Base-by-base conservation (phyloP, 2,797 vertebrate species). In the Cottoperca gobio region DNA sequence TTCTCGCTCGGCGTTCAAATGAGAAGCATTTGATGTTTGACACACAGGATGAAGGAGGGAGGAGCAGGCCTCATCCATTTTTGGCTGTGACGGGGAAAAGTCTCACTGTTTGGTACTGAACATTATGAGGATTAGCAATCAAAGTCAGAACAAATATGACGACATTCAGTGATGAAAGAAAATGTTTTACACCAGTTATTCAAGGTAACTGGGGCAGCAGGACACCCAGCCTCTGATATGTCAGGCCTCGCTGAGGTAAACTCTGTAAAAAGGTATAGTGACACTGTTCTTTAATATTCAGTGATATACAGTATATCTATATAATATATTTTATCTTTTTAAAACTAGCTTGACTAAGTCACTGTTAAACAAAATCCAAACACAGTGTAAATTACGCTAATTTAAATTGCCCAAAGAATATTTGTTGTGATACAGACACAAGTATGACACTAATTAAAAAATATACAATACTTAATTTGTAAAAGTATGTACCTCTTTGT, bases 21-120 rank as follows among this genome's bases (percentile, higher is more conserved):
- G 57, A 83, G 72, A 64, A 53, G 68, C 57, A 84, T 90, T 88
- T 89, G 83, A 89, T 84, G 86, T 87, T 78, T 78, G 77, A 84
- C 84, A 72, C 80, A 26, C 37, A 46, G 64, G 76, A 33, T 13
- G 61, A 53, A 40, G 52, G 65, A 26, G 43, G 67, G 62, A 60
- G 72, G 79, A 79, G 74, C 58, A 24, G 68, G 53, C 11, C 76
- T 77, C 68, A 50, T 79, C 77, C 62, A 9, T 60, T 72, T 83
- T 71, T 69, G 45, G 40, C 69, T 73, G 72, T 5, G 46, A 58
- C 74, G 68, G 21, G 48, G 37, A 76, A 66, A 69, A 73, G 12
- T 19, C 35, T 24, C 61, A 23, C 65, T 77, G 70, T 70, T 81
- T 57, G 71, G 26, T 62, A 8, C 69, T 69, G 86, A 84, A 78